Percentiles rank a stretch among this genome's conserved stretches.
Evolutionary conservation across 2,113 vertebrate genomes (phyloP).

Genomic region (Callipepla californica): DNA sequence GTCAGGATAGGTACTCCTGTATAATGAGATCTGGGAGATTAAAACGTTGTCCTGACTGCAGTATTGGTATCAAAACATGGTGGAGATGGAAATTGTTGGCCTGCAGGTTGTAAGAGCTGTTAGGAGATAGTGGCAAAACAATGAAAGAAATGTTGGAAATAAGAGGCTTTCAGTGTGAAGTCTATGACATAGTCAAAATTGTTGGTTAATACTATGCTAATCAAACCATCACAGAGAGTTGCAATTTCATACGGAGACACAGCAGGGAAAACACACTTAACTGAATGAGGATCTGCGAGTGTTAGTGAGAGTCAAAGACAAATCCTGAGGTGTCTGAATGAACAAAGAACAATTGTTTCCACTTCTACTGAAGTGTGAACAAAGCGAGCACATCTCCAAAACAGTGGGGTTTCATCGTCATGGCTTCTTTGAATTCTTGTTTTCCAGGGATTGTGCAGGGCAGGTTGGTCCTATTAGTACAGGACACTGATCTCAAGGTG

Average conservation of each 20-base stretch:
- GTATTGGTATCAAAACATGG: accelerated
- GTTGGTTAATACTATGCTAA: not conserved
- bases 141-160: not conserved
- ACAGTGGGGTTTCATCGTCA: not conserved
- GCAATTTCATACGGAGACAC: not conserved
- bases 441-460: conserved; percentile 31
- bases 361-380: not conserved
- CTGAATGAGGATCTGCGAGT: not conserved
- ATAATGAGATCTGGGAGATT: not conserved
- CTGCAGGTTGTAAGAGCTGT: not conserved
- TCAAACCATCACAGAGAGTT: not conserved
- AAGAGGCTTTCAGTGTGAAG: not conserved
- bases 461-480: not conserved
- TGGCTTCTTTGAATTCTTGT: not conserved
- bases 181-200: not conserved
- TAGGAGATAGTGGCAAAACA: conserved; percentile 27
- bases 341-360: not conserved
- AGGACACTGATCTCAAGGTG: not conserved
- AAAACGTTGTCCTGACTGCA: not conserved
- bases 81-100: not conserved
- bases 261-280: not conserved
- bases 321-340: not conserved
- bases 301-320: not conserved
- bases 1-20: not conserved
- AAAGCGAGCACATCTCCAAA: not conserved